Base-by-base conservation (phyloP, 1,140 invertebrate genomes). In the Leptinotarsa lineolata region DNA sequence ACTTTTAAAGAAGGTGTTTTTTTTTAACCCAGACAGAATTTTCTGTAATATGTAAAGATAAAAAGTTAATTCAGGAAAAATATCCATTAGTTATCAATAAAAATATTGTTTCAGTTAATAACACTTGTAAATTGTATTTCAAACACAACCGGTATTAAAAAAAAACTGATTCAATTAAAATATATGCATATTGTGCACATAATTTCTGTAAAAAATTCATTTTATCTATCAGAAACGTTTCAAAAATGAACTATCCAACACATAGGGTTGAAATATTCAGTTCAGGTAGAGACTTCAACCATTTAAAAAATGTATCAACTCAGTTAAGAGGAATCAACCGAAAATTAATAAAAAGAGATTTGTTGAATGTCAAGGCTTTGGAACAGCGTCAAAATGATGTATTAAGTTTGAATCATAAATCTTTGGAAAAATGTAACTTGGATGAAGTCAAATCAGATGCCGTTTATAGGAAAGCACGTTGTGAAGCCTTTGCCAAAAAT, bases 171-270 rank as follows among this genome's bases (percentile, higher is more conserved):
- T 21, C 18, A 5, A 8, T 69, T 4, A 69, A 59, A 58, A 30
- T 69, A 70, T 70, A 70, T 61, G 69, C 69, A 4, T 70, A 70
- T 61, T 70, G 69, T 44, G 5, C 30, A 15, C 69, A 70, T 60
- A 8, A 12, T n/a, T 22, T 18, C 16, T 60, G 69, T 61, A 20
- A 60, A 70, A 70, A 61, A 70, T 24, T 30, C 21, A 44, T 61
- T 61, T 16, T 61, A 3, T 4, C 13, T 69, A 54, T 48, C 13
- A 69, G 48, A 54, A 3, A 48, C 22, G 61, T 30, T 16, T 61
- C 60, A 22, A 61, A 61, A 16, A 20, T 61, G 12, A 13, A 61
- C 18, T 15, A 13, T 16, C 13, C 60, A 12, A 12, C 11, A 22
- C 60, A 61, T 61, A 20, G 18, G 22, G 22, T 61, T 61, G 2